Conservation (phyloP, 2,797 vertebrate genomes). For the Acropternis orthonyx region DNA sequence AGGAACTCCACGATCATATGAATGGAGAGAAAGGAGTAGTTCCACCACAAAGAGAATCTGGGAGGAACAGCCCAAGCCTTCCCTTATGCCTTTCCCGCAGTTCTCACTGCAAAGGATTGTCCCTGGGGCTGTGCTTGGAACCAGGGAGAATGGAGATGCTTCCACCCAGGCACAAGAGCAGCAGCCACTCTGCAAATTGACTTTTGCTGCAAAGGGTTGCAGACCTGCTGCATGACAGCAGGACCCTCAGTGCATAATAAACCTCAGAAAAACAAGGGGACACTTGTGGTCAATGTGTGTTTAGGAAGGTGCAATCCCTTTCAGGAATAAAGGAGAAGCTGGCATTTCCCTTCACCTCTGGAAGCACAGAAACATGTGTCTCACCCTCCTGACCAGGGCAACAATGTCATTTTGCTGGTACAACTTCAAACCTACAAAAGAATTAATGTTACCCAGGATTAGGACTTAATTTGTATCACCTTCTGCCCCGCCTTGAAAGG, state of each 20-base stretch:
- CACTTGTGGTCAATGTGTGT: not conserved
- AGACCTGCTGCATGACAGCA: not conserved
- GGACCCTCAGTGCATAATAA: not conserved
- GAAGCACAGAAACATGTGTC: not conserved
- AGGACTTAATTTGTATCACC: not conserved
- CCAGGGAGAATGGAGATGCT: not conserved
- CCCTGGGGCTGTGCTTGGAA: not conserved
- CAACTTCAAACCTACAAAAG: constrained; percentile 59
- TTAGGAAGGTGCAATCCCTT: not conserved
- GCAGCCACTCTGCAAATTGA: not conserved
- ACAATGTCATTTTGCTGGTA: constrained; percentile 8
- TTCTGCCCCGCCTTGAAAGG: not conserved
- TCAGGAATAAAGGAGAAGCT: not conserved
- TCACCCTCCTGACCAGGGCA: constrained; percentile 10
- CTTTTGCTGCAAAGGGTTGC: not conserved
- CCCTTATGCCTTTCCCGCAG: not conserved
- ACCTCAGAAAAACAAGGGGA: not conserved
- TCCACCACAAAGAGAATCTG: not conserved
- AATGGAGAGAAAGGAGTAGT: not conserved
- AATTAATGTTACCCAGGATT: not conserved
- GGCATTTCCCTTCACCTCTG: not conserved
- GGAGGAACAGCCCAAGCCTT: not conserved
- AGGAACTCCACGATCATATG: not conserved
- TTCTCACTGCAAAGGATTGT: not conserved
- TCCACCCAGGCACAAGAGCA: not conserved